Conservation (phyloP, 2,888 invertebrate genomes). For the Archips crataeganus region DNA sequence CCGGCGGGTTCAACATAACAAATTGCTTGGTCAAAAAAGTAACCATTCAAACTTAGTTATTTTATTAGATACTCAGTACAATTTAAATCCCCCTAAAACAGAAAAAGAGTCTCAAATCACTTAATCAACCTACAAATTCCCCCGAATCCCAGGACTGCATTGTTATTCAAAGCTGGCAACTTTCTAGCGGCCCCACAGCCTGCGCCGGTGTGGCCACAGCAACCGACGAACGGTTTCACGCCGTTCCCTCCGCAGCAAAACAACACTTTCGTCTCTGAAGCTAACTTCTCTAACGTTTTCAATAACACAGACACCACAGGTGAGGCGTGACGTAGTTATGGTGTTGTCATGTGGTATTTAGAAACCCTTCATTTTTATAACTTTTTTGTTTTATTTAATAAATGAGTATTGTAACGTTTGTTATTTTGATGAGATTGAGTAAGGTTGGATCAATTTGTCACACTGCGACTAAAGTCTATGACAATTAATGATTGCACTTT, state of each 20-base stretch:
- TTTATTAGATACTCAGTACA: too few relatives aligned
- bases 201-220: conserved; percentile 58
- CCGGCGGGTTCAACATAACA: too few relatives aligned
- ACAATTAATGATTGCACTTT: background rate
- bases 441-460: background rate
- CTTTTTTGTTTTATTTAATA: too few relatives aligned
- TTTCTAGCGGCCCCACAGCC: conserved; percentile 46
- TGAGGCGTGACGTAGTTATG: conserved; percentile 71
- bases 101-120: background rate
- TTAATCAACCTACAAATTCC: conserved; percentile 48
- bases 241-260: conserved; percentile 65
- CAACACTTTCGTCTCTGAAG: conserved; percentile 92
- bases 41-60: too few relatives aligned
- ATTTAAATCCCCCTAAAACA: background rate
- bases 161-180: conserved; percentile 37
- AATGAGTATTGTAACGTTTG: background rate
- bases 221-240: conserved; percentile 50
- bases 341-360: conserved; percentile 49
- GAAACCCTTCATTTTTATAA: background rate
- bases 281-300: conserved; percentile 95
- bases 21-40: background rate
- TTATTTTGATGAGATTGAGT: background rate
- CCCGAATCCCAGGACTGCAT: conserved; percentile 30
- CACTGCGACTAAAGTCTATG: background rate
- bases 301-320: conserved; percentile 90